Evolutionary conservation across 2,888 invertebrate species (phyloP).

Genomic region (Serripes groenlandicus): DNA sequence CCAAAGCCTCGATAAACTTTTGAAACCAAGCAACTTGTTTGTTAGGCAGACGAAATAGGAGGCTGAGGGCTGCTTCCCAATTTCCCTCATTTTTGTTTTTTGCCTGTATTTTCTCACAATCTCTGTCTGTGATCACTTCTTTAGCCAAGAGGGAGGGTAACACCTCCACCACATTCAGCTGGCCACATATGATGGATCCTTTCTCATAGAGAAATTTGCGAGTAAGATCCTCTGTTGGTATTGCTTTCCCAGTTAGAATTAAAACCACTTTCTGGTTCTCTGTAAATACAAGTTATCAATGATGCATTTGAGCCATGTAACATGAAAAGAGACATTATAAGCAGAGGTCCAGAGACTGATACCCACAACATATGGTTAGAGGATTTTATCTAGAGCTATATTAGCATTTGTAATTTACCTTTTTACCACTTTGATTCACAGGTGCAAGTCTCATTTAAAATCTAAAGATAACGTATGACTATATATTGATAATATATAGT

Average conservation of each 20-base stretch:
- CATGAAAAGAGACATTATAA: background rate
- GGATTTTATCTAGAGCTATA: background rate
- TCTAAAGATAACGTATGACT: too few relatives aligned
- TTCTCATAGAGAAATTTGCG: background rate
- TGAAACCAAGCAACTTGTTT: background rate
- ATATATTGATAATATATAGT: too few relatives aligned
- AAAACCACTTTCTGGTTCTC: background rate
- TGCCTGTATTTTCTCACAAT: slow-evolving; percentile 5
- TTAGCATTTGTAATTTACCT: background rate
- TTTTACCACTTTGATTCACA: background rate
- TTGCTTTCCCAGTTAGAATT: background rate
- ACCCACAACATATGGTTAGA: background rate
- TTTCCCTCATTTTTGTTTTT: background rate
- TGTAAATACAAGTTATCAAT: background rate
- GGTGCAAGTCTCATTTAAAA: background rate
- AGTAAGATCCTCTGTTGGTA: background rate
- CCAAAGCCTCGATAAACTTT: background rate
- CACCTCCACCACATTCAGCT: background rate
- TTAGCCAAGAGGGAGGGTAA: background rate
- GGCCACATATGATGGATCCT: background rate
- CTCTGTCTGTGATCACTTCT: background rate
- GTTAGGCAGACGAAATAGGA: background rate
- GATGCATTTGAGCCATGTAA: background rate
- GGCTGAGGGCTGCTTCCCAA: background rate
- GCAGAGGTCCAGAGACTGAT: background rate